These are phyloP conservation scores for Okamejei kenojei DNA, from an alignment of 2,797 vertebrate genomes.

Conservation along the genomic window DNA sequence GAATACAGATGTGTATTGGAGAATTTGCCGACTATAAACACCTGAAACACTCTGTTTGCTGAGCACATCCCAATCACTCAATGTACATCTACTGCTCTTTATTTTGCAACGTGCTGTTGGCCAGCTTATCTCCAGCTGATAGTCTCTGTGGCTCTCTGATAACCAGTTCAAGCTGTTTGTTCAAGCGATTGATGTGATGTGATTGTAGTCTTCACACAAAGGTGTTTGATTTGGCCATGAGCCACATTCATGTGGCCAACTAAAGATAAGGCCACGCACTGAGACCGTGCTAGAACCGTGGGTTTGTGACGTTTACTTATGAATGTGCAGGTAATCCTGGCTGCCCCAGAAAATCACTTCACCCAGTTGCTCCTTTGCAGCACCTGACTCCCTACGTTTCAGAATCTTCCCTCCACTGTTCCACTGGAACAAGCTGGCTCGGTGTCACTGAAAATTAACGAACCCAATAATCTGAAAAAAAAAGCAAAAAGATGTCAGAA, in stretches of 20 bases:
- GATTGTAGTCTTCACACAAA: conserved; percentile 18
- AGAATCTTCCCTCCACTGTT: not conserved
- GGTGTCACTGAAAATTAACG: not conserved
- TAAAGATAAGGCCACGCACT: not conserved
- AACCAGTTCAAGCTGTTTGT: conserved; percentile 31
- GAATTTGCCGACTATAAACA: not conserved
- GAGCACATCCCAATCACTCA: not conserved
- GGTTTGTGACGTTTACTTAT: not conserved
- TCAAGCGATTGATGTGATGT: not conserved
- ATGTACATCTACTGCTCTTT: conserved; percentile 9
- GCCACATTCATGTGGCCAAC: not conserved
- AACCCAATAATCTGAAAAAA: not conserved
- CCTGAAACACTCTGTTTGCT: not conserved
- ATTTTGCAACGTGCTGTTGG: not conserved
- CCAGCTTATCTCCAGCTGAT: conserved; percentile 19
- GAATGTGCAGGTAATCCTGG: not conserved
- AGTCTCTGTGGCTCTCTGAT: conserved; percentile 18
- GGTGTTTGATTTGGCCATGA: conserved; percentile 16
- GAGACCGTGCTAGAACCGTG: not conserved
- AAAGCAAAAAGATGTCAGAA: too few relatives aligned
- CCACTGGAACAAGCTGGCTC: not conserved
- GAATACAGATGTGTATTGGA: not conserved
- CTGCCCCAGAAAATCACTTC: not conserved
- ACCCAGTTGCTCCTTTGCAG: not conserved
- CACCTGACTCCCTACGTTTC: not conserved